Evolutionary conservation across 2,113 vertebrate genomes (phyloP), one percentile per base, ranked within the genome.

Genomic region (Nothobranchius kuhntae): DNA sequence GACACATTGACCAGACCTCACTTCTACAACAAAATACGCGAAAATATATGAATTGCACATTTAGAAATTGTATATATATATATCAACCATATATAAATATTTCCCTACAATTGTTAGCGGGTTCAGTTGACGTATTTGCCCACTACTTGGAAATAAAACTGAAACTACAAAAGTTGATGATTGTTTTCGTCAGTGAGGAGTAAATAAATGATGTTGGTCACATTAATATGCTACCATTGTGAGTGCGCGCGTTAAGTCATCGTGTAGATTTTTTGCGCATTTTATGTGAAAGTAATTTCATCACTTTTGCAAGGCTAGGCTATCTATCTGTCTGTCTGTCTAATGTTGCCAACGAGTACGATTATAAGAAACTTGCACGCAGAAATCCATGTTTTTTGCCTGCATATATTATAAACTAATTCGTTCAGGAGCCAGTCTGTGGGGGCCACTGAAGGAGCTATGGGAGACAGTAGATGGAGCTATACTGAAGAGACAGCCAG

Each of bases 361-460:
- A 13, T 14, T 14, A 47, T 47, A 47, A 5, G 38, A 40, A 40
- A 40, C 38, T 40, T 40, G 38, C 38, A 40, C 38, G 13, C 26
- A 21, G 36, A 58, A 35, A 55, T 54, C 30, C 2, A 3, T 15
- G 21, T 30, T n/a, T 48, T 48, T n/a, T 7, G 38, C 38, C 7
- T 40, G 44, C 12, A 9, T 4, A 45, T 51, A 7, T 47, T 13
- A 61, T 48, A 14, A 61, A 30, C 24, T 1, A 1, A 11, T 46
- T 47, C 60, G 71, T 76, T 26, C 65, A 99, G 98, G 95, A 89
- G 96, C 96, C 87, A 97, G 96, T 90, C 91, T 99, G 63, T 98
- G 97, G 98, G 96, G 95, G 21, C 98, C 96, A 3, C 95, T 98
- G 76, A 98, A 98, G 73, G 96, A 99, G 78, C 87, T 99, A 53